Base-by-base conservation (phyloP, 1,140 invertebrate species). In the Potamilus streckersoni region DNA sequence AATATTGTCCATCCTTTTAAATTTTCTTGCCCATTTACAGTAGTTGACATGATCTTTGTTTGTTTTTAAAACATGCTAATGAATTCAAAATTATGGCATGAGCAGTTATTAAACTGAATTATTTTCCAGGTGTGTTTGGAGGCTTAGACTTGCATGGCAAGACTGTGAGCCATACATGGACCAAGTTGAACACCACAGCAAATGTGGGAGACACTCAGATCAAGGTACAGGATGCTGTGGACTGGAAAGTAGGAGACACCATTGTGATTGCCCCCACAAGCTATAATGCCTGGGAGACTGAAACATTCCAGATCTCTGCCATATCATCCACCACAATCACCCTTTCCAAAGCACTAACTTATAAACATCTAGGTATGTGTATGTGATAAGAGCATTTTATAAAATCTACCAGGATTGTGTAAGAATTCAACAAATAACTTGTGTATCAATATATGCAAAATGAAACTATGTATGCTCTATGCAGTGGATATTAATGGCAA, bases 131-230 rank as follows among this genome's bases (percentile, higher is more conserved):
- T 79, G 86, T 88, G 6, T 89, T 86, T 78, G 88, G 88, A 58
- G 85, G 84, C 13, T 79, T 89, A n/a, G 86, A 89, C 69, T 69
- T 89, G n/a, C 86, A 88, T 76, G 89, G 88, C 16, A 81, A 79
- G 61, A 77, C 82, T 31, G 67, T 78, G 1, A 79, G 73, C 38
- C 59, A 81, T 0, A 79, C 78, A 6, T 89, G 86, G 87, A 88
- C 89, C 17, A 70, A 71, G n/a, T 77, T 90, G 2, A 76, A 76
- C 13, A 20, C 64, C 14, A 85, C 84, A 23, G 87, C 78, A 13
- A 74, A 55, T 16, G 70, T 77, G 27, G 87, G 89, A 16, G 74
- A 74, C 5, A 82, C 68, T 15, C 71, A 71, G 58, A 79, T 90
- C 13, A 82, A 78, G 3, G 60, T 90, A 20, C 63, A 69, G 0